These are phyloP conservation scores for Sycophila texana DNA, from an alignment of 2,888 invertebrate genomes.

Conservation along the genomic window DNA sequence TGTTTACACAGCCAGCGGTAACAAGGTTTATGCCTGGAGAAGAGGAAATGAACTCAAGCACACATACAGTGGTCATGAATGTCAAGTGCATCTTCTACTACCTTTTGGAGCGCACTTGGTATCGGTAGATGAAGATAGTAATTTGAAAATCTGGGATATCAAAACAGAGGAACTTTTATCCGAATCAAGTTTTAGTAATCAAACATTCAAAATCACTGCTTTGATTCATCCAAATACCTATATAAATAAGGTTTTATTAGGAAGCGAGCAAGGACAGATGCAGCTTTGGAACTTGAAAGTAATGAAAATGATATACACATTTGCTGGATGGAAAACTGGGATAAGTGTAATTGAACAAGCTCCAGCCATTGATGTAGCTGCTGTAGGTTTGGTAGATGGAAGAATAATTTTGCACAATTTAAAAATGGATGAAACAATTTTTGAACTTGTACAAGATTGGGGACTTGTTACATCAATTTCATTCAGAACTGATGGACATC, in stretches of 20 bases:
- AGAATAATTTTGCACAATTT: slow-evolving; percentile 92
- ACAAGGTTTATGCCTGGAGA: slow-evolving; percentile 90
- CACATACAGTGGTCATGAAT: slow-evolving; percentile 85
- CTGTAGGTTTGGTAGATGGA: slow-evolving; percentile 89
- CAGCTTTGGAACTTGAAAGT: slow-evolving; percentile 94
- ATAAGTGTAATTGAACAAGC: slow-evolving; percentile 89
- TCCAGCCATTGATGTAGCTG: slow-evolving; percentile 94
- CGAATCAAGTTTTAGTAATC: slow-evolving; percentile 82
- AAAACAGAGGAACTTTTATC: slow-evolving; percentile 83
- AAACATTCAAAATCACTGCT: slow-evolving; percentile 86
- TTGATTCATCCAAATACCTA: slow-evolving; percentile 96
- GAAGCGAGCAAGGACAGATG: slow-evolving; percentile 88
- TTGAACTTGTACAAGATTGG: slow-evolving; percentile 94
- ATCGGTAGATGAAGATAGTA: slow-evolving; percentile 87
- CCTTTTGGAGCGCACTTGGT: slow-evolving; percentile 93
- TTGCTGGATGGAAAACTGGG: slow-evolving; percentile 84
- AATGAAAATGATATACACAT: slow-evolving; percentile 85
- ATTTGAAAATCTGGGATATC: slow-evolving; percentile 90
- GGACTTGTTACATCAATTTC: slow-evolving; percentile 89
- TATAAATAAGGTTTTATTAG: slow-evolving; percentile 93
- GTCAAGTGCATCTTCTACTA: slow-evolving; percentile 84
- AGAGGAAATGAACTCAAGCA: slow-evolving; percentile 90
- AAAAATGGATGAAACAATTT: slow-evolving; percentile 87
- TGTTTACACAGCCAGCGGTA: slow-evolving; percentile 87
- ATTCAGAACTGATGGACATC: slow-evolving; percentile 90